phyloP scores from a whole-genome alignment of 2,888 invertebrate genomes.

The Pachycephus smyrnensis region DNA sequence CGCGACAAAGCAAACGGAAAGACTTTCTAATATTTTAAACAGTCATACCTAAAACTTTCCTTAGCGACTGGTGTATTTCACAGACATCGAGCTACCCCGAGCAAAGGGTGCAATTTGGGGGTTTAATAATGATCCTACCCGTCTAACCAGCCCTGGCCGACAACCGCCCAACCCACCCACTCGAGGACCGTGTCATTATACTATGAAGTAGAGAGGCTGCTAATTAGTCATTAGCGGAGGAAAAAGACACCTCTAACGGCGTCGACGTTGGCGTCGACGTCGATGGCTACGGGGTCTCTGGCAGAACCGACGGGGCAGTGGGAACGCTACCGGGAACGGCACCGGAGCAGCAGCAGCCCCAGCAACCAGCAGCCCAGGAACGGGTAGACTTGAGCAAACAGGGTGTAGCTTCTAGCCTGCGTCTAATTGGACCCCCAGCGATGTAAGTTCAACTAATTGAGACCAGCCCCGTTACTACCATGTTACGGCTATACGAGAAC shows the following conservation, averaged over 20 bases:
- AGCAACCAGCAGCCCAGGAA: slow-evolving; percentile 31
- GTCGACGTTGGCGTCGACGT: slow-evolving; percentile 15
- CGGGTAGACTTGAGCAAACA: slow-evolving; percentile 64
- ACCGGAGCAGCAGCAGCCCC: slow-evolving; percentile 23
- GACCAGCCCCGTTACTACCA: slow-evolving; percentile 51
- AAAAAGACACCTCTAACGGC: slow-evolving; percentile 61
- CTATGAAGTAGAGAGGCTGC: slow-evolving; percentile 60
- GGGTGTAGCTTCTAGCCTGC: slow-evolving; percentile 63
- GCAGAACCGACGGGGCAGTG: slow-evolving; percentile 24
- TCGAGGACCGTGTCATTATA: slow-evolving; percentile 60
- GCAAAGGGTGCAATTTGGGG: slow-evolving; percentile 48
- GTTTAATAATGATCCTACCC: slow-evolving; percentile 55
- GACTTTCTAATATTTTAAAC: background rate
- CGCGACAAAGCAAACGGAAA: background rate
- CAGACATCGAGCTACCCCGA: background rate
- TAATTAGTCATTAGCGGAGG: slow-evolving; percentile 67
- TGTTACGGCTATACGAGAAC: background rate
- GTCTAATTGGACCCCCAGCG: slow-evolving; percentile 67
- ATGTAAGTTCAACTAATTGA: slow-evolving; percentile 67
- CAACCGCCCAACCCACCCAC: slow-evolving; percentile 24
- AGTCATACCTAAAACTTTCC: background rate
- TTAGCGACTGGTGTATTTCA: background rate
- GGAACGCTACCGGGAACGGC: slow-evolving; percentile 22
- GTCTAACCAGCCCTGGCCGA: slow-evolving; percentile 17
- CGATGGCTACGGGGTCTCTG: slow-evolving; percentile 14